These are phyloP conservation scores for Antennarius maculatus DNA, from an alignment of 2,797 vertebrate genomes.

Conservation along the genomic window DNA sequence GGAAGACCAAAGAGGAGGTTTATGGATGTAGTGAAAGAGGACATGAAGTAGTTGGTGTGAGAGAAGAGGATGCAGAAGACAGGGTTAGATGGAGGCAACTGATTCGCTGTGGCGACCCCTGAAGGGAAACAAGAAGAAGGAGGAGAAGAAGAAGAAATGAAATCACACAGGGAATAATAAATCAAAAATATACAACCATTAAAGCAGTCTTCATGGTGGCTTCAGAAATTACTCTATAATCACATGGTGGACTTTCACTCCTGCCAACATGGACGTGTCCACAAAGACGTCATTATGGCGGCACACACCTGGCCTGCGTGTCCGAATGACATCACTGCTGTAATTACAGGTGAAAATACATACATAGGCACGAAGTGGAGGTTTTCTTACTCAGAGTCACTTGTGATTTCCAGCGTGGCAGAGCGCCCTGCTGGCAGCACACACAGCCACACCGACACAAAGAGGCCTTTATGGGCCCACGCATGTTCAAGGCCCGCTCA, in stretches of 20 bases:
- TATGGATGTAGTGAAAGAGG: no score
- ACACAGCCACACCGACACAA: slow-evolving; percentile 68
- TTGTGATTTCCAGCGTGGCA: slow-evolving; percentile 49
- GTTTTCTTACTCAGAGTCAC: slow-evolving; percentile 39
- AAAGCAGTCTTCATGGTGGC: no score
- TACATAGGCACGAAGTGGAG: slow-evolving; percentile 23
- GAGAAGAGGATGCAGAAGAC: no score
- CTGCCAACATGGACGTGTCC: neutral
- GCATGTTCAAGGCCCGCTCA: slow-evolving; percentile 60
- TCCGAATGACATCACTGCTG: slow-evolving; percentile 47
- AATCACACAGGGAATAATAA: no score
- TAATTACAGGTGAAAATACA: slow-evolving; percentile 57
- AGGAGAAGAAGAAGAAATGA: no score
- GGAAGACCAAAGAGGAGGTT: no score
- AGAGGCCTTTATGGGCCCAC: slow-evolving; percentile 73
- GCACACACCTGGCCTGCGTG: slow-evolving; percentile 45
- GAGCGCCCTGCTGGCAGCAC: slow-evolving; percentile 52
- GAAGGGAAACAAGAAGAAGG: no score
- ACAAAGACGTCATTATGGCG: slow-evolving; percentile 28
- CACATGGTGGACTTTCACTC: neutral
- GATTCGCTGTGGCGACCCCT: no score
- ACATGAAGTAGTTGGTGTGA: no score
- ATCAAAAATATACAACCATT: no score
- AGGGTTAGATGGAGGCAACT: no score
- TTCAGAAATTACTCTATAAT: no score